A percentile compares a stretch with the other conserved stretches of the same genome.
These are phyloP conservation scores for Scaptomyza reducta DNA, from an alignment of 2,888 invertebrate genomes.

Conservation along the genomic window DNA sequence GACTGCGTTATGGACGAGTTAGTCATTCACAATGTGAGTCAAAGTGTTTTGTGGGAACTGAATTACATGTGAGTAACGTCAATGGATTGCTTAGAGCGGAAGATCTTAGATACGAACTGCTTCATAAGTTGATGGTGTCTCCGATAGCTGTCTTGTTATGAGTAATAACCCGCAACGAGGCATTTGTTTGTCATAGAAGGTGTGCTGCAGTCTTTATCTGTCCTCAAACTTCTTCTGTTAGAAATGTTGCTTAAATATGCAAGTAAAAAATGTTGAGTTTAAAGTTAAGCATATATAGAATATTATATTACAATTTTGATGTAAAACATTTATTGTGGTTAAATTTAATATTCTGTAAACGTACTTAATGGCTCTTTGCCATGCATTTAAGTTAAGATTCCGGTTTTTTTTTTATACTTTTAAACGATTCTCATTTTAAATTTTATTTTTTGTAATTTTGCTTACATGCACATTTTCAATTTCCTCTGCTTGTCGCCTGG, in stretches of 20 bases:
- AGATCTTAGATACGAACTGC: slow-evolving; percentile 18
- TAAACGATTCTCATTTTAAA: slow-evolving; percentile 4
- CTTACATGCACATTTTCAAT: slow-evolving; percentile 35
- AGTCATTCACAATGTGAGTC: slow-evolving; percentile 54
- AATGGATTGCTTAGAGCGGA: slow-evolving; percentile 36
- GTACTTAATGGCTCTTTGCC: not conserved
- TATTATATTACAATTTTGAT: too few species aligned
- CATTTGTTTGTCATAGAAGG: not conserved
- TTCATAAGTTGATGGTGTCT: slow-evolving; percentile 5
- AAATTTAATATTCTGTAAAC: not conserved
- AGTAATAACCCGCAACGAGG: slow-evolving; percentile 15
- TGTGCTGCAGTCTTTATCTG: too few species aligned
- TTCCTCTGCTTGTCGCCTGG: slow-evolving; percentile 54
- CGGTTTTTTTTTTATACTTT: not conserved
- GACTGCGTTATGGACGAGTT: slow-evolving; percentile 32
- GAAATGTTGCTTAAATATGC: not conserved
- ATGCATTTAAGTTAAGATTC: not conserved
- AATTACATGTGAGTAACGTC: slow-evolving; percentile 44
- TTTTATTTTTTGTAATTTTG: slow-evolving; percentile 8
- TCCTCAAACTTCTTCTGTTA: not conserved
- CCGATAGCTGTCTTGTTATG: slow-evolving; percentile 7
- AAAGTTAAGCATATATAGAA: too few species aligned
- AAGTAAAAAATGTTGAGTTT: too few species aligned
- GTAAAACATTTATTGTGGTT: not conserved
- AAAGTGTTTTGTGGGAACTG: slow-evolving; percentile 39